Base-by-base conservation (phyloP, 2,888 invertebrate genomes). In the Cataglyphis cursor region DNA sequence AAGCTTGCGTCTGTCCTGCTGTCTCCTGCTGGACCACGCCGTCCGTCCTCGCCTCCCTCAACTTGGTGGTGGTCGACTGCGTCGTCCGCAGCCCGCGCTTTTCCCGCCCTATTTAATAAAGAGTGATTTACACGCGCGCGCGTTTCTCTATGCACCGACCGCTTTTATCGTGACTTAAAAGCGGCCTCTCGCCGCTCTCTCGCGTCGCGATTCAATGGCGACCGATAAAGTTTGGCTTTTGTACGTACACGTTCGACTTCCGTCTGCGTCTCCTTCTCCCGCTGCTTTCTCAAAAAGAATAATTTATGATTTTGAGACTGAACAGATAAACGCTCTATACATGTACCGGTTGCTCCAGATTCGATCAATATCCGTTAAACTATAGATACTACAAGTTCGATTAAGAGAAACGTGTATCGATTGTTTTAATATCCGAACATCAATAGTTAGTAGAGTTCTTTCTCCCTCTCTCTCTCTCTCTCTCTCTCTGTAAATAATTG, bases 91-190 rank as follows among this genome's bases (percentile, higher is more conserved):
- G 78, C 78, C 78, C 78, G 78, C 72, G 72, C 57, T 62, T 93
- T 89, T 90, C 88, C 87, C 91, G 90, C 88, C 88, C 93, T 91
- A 91, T 92, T 91, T 92, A 90, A 92, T 92, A 90, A 89, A 90
- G 88, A 89, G 88, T 90, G 91, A 92, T 92, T 92, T 91, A 89
- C 87, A 90, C 85, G 95, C 93, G 94, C 35, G 35, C 35, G 35
- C 35, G 6, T 35, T 35, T 94, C 94, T 94, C 94, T 83, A 83
- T 81, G 85, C 94, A 93, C 93, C 70, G 85, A 82, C 86, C 88
- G 87, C 90, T 91, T 90, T 82, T 85, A 62, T 57, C 81, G 78
- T 61, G 78, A 80, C 78, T 80, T 80, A 80, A 80, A 80, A 80
- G 78, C 78, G 78, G 78, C 15, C 44, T 80, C 70, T 80, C 70